Base-by-base conservation (phyloP, 2,113 vertebrate species). In the Bolborhynchus lineola region DNA sequence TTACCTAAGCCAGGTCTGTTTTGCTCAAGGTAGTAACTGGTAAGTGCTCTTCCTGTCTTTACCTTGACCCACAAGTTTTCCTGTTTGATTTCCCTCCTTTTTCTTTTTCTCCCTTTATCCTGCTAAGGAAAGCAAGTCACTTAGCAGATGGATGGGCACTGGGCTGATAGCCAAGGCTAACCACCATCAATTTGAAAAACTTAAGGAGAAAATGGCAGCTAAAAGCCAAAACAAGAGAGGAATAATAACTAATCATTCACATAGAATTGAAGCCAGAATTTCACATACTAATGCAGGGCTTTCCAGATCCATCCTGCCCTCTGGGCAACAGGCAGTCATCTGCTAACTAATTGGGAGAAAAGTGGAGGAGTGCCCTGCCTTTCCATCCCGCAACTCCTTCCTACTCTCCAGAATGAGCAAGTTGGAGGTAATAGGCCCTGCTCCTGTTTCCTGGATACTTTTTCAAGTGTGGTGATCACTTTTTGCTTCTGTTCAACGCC, bases 111-210 rank as follows among this genome's bases (percentile, higher is more conserved):
- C 26, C 3, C 29, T 84, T 70, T 82, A 33, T 53, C 53, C 39
- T 85, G 7, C 37, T 14, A 6, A 71, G 52, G 47, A 85, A 71
- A 41, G 21, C 9, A 28, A 84, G 33, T 7, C 21, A 75, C 9
- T 0, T 1, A 92, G 33, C 28, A 76, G 35, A 37, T 85, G 1
- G 0, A 23, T 71, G 25, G 39, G 33, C 90, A 23, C 0, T 50
- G 35, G 16, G 19, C 41, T 75, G 33, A 62, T 74, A 71, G 17
- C 13, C 11, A 42, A 52, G 35, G 16, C 39, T 76, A 68, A 60
- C 25, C 24, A 55, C 19, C 18, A 29, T 13, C 26, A 75, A 26
- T 83, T 46, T 31, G 67, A 41, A 87, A 87, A 94, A 4, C 11
- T 37, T 65, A 69, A 24, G 26, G 11, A 79, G 17, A 21, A 72